These are phyloP conservation scores for Strix uralensis DNA, from an alignment of 2,113 vertebrate genomes.

Conservation along the genomic window DNA sequence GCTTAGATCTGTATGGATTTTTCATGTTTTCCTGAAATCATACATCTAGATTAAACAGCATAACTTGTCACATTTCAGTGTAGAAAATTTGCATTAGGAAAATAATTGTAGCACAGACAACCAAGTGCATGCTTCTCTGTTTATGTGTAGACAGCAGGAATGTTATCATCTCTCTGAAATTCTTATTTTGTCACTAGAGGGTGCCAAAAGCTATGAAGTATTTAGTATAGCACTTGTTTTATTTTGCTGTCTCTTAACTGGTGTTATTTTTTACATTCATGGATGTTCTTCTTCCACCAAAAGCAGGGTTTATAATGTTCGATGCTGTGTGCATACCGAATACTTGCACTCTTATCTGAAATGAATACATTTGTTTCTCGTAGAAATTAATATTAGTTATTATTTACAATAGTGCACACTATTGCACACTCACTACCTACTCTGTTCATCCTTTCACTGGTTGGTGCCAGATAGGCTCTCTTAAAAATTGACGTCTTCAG, in stretches of 20 bases:
- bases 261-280: not conserved
- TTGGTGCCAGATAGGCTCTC: not conserved
- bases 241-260: not conserved
- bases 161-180: not conserved
- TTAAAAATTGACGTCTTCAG: not conserved
- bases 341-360: fast-evolving
- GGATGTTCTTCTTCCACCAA: not conserved
- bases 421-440: not conserved
- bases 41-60: not conserved
- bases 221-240: not conserved
- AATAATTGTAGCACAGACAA: not conserved
- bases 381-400: not conserved
- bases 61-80: not conserved
- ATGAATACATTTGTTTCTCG: not conserved
- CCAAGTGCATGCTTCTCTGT: not conserved
- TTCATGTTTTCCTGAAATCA: not conserved
- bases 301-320: not conserved
- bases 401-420: not conserved
- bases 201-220: not conserved
- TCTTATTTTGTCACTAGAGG: conserved; percentile 21
- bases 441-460: not conserved
- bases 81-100: not conserved
- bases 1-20: not conserved
- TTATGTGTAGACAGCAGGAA: not conserved
- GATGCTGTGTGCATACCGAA: not conserved